A percentile compares a stretch with the other conserved stretches of the same genome.
phyloP scores from a whole-genome alignment of 2,888 invertebrate genomes.

The Epinotia demarniana region DNA sequence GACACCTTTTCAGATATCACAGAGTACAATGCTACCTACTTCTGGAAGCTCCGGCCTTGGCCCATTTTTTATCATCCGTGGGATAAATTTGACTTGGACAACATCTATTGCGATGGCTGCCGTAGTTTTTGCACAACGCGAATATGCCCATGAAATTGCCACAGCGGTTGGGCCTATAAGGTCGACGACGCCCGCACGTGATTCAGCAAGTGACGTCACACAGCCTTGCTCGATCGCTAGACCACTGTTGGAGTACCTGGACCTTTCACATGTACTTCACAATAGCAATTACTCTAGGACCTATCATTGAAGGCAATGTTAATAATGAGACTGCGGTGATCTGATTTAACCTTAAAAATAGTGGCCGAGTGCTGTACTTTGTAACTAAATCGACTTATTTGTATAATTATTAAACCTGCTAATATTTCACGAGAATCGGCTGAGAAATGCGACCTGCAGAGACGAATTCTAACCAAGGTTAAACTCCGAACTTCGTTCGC shows the following conservation, averaged over 20 bases:
- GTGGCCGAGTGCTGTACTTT: too few relatives aligned
- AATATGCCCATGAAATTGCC: constrained; percentile 35
- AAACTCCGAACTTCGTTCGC: too few relatives aligned
- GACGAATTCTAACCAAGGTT: too few relatives aligned
- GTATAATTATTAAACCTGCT: too few relatives aligned
- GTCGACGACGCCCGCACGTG: constrained; percentile 62
- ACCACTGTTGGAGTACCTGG: constrained; percentile 40
- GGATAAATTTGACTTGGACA: constrained; percentile 9
- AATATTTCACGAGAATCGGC: too few relatives aligned
- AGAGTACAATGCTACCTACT: not conserved
- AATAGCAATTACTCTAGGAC: not conserved
- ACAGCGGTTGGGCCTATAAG: constrained; percentile 54
- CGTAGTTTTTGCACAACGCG: constrained; percentile 37
- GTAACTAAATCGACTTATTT: too few relatives aligned
- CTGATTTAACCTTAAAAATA: not conserved
- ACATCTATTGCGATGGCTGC: constrained; percentile 13
- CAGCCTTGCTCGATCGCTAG: constrained; percentile 52
- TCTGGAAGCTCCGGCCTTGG: not conserved
- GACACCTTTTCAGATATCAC: not conserved
- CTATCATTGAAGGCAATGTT: not conserved
- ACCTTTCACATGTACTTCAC: constrained; percentile 33
- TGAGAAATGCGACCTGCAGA: too few relatives aligned
- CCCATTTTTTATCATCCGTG: not conserved
- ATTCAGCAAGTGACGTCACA: constrained; percentile 62
- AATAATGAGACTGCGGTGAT: not conserved